A percentile compares a stretch with the other conserved stretches of the same genome.
These are phyloP conservation scores for Aurelia sp. DNA, from an alignment of 30 jellyfish, hydroid and myxozoan genomes.

Conservation along the genomic window DNA sequence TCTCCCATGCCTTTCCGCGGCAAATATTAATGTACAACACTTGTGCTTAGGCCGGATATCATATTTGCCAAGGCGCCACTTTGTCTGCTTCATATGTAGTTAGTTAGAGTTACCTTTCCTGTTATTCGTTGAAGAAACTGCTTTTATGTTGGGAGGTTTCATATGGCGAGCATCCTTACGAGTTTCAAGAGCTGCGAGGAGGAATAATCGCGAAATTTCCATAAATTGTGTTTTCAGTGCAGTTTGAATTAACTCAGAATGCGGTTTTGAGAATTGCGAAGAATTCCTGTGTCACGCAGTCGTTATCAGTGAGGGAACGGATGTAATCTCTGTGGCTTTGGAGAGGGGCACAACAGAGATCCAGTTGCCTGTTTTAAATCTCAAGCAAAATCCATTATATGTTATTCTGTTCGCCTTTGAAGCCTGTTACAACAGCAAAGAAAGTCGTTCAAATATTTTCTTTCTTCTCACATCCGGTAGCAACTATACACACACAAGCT, in stretches of 20 bases:
- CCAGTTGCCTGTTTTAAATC: constrained; percentile 62
- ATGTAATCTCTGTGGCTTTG: constrained; percentile 75
- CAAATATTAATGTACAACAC: constrained; percentile 51
- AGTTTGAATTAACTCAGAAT: background rate
- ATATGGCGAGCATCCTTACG: background rate
- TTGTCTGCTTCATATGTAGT: constrained; percentile 44
- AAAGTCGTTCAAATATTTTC: constrained; percentile 79
- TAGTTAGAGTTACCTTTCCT: constrained; percentile 54
- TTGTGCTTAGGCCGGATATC: constrained; percentile 80
- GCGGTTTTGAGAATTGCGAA: constrained; percentile 58
- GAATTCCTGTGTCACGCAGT: constrained; percentile 67
- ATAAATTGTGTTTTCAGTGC: background rate
- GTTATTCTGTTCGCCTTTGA: constrained; percentile 52
- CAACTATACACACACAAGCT: constrained; percentile 56
- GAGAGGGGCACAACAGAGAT: constrained; percentile 63
- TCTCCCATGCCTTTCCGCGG: constrained; percentile 68
- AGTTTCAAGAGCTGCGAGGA: background rate
- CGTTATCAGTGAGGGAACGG: constrained; percentile 74
- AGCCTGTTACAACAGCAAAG: constrained; percentile 77
- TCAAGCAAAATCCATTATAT: constrained; percentile 57
- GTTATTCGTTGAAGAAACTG: constrained; percentile 14
- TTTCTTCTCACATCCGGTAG: constrained; percentile 79
- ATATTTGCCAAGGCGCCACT: constrained; percentile 85
- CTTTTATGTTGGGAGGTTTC: background rate
- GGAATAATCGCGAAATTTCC: background rate